These are phyloP conservation scores for Eulimnadia texana DNA, from an alignment of 1,140 invertebrate species.

Conservation along the genomic window DNA sequence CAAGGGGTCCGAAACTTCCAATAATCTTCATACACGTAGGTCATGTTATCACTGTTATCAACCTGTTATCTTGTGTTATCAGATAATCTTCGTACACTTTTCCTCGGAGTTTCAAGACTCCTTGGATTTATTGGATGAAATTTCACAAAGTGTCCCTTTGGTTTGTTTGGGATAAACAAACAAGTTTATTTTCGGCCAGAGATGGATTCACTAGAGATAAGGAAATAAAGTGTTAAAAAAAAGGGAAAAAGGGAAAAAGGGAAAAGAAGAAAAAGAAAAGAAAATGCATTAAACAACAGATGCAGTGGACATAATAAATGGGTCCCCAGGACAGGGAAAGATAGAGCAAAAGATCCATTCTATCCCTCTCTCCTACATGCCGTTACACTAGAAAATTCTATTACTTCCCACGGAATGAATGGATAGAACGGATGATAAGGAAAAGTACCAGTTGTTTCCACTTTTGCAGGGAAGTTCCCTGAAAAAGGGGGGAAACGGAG, in stretches of 20 bases:
- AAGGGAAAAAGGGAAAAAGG: neutral
- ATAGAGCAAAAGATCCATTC: neutral
- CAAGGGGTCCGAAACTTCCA: too few species aligned
- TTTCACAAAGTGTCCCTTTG: too few species aligned
- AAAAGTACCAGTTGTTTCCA: neutral
- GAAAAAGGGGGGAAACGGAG: too few species aligned
- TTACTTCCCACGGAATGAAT: too few species aligned
- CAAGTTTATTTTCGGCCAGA: neutral
- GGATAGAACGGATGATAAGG: neutral
- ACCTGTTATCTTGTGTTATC: too few species aligned
- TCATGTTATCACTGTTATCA: too few species aligned
- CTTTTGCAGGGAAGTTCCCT: neutral
- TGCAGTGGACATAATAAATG: neutral
- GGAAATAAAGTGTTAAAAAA: neutral
- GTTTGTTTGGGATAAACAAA: neutral
- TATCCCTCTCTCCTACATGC: neutral
- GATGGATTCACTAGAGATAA: too few species aligned
- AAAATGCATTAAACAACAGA: neutral
- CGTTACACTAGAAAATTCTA: neutral
- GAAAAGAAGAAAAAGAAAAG: neutral
- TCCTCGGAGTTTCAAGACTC: too few species aligned
- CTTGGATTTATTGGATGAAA: too few species aligned
- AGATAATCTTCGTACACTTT: too few species aligned
- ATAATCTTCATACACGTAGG: too few species aligned
- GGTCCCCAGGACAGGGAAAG: neutral